Conservation (phyloP, 2,113 vertebrate species). For the Phrynosoma blainvillii region DNA sequence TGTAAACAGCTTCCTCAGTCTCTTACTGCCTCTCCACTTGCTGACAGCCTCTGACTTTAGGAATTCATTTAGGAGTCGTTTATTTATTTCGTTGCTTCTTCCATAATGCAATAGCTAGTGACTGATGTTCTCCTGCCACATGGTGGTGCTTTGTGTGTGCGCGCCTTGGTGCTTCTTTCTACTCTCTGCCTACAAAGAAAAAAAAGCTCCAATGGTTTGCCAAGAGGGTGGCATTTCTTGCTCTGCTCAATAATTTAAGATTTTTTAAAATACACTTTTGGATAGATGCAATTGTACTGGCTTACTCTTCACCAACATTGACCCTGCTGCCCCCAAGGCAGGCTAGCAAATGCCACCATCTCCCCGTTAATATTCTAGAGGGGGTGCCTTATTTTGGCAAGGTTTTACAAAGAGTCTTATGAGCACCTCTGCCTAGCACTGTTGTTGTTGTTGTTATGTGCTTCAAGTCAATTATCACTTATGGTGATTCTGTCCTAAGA, state of each 20-base stretch:
- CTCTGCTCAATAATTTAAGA: conserved; percentile 57
- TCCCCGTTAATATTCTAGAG: too few relatives aligned
- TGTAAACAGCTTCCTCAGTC: background rate
- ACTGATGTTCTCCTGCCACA: conserved; percentile 74
- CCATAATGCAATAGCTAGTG: conserved; percentile 45
- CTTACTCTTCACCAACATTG: conserved; percentile 55
- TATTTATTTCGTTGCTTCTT: conserved; percentile 51
- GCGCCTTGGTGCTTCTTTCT: conserved; percentile 46
- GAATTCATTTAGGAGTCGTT: conserved; percentile 1
- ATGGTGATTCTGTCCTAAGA: too few relatives aligned
- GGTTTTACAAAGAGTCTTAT: too few relatives aligned
- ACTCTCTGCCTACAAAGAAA: conserved; percentile 15
- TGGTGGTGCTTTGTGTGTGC: conserved; percentile 68
- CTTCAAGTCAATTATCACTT: too few relatives aligned
- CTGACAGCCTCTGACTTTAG: conserved; percentile 15
- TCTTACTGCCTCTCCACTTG: background rate
- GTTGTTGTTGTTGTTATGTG: too few relatives aligned
- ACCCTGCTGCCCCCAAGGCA: background rate
- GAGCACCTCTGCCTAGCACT: too few relatives aligned
- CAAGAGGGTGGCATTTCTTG: conserved; percentile 49
- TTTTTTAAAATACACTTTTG: conserved; percentile 21
- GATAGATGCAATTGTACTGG: conserved; percentile 54
- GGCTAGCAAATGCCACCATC: too few relatives aligned
- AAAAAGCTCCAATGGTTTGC: conserved; percentile 23
- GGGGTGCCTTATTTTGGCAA: too few relatives aligned